Percentiles rank a stretch among this genome's conserved stretches.
Evolutionary conservation across 1,140 invertebrate species (phyloP).

Genomic region (Pseudomyrmex gracilis): DNA sequence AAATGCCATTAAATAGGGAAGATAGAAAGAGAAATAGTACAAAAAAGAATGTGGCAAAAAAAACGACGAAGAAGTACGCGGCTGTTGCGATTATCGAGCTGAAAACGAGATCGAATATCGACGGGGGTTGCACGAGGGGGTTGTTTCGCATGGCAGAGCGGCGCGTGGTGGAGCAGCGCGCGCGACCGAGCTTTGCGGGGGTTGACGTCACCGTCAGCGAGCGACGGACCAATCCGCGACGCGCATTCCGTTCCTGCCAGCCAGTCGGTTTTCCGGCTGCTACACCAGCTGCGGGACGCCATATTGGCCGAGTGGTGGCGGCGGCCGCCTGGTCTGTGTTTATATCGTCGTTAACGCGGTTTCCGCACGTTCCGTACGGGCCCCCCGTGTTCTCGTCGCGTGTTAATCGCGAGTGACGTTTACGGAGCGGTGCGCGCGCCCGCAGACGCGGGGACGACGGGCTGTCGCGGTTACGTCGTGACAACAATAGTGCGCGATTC

Average conservation of each 20-base stretch:
- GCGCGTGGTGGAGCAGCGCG: slow-evolving; percentile 64
- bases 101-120: slow-evolving; percentile 40
- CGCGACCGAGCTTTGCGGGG: slow-evolving; percentile 53
- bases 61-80: neutral
- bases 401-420: slow-evolving; percentile 68
- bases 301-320: slow-evolving; percentile 79
- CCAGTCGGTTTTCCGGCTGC: slow-evolving; percentile 81
- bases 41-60: too few species aligned
- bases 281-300: slow-evolving; percentile 79
- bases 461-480: slow-evolving; percentile 55
- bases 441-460: slow-evolving; percentile 58
- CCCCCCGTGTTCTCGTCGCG: slow-evolving; percentile 61
- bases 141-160: slow-evolving; percentile 63
- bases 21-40: too few species aligned
- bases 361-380: slow-evolving; percentile 72
- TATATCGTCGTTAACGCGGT: slow-evolving; percentile 65
- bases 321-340: slow-evolving; percentile 80
- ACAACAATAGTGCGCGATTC: slow-evolving; percentile 71
- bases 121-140: slow-evolving; percentile 46
- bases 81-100: neutral
- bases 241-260: slow-evolving; percentile 49
- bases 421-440: slow-evolving; percentile 52
- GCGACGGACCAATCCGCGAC: slow-evolving; percentile 79
- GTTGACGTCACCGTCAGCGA: slow-evolving; percentile 64
- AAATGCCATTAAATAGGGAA: too few species aligned